Evolutionary conservation across 2,888 invertebrate genomes (phyloP), one percentile per base, ranked within the genome.

Genomic region (Balanococcus diminutus): DNA sequence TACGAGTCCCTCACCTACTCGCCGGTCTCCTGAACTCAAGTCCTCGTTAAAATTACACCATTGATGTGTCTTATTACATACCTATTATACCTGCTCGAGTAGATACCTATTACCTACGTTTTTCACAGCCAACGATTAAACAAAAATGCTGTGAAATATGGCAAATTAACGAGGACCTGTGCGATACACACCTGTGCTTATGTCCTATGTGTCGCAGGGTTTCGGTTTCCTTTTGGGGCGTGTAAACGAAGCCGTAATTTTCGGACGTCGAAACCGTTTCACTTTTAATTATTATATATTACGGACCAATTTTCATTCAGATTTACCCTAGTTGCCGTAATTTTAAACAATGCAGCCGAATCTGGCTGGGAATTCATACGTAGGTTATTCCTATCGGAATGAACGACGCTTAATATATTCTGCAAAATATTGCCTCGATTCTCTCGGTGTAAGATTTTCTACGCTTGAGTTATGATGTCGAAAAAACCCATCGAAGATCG

Each of bases 201-300:
- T n/a, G n/a, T n/a, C n/a, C n/a, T 67, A 67, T 56, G 11, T 67
- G 67, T 67, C 67, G 67, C 16, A 28, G 28, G 28, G 67, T 67
- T 67, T 67, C 28, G 28, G 67, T 67, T 67, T 67, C 28, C 67
- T 67, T 67, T 67, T 67, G 67, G 67, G 67, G 28, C 67, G 67
- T 28, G 67, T 67, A 67, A 67, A 67, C 28, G 67, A 28, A 67
- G 56, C 56, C 56, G 56, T 56, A 79, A 36, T 79, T 79, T 36
- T 36, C 75, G 36, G 36, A 79, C 28, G 36, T 36, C 75, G 36
- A 67, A 79, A n/a, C 36, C 32, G 36, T 79, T 79, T 79, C 75
- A 36, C 75, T 79, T 36, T 79, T 79, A 79, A 79, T 79, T 79
- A 79, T 28, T 79, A 79, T 79, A 79, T 79, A 79, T 36, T 36